phyloP scores from a whole-genome alignment of 1,140 invertebrate genomes.

The Harpegnathos saltator region DNA sequence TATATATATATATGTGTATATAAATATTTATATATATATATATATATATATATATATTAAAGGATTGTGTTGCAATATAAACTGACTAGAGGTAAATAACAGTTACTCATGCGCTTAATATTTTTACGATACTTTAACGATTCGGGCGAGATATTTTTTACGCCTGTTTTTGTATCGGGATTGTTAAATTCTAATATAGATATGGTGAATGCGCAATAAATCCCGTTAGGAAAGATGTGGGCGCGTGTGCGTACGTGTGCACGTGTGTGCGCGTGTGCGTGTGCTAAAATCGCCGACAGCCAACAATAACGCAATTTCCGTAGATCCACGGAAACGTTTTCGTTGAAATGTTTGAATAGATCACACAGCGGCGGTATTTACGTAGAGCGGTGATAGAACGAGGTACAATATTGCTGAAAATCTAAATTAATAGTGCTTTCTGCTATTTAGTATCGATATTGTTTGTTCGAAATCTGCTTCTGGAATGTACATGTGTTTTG shows the following conservation, averaged over 20 bases:
- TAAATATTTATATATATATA: no score
- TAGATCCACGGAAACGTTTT: slow-evolving; percentile 59
- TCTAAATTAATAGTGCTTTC: slow-evolving; percentile 58
- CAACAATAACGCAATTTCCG: slow-evolving; percentile 65
- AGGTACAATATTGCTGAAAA: slow-evolving; percentile 51
- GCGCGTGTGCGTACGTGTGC: background rate
- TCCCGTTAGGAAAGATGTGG: background rate
- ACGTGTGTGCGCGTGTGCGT: background rate
- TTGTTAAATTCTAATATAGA: slow-evolving; percentile 63
- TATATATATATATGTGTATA: no score
- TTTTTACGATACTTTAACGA: slow-evolving; percentile 51
- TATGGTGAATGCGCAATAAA: slow-evolving; percentile 59
- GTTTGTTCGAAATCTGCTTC: slow-evolving; percentile 22
- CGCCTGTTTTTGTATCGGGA: slow-evolving; percentile 42
- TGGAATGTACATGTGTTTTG: background rate
- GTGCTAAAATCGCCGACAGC: slow-evolving; percentile 51
- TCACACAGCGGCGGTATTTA: slow-evolving; percentile 52
- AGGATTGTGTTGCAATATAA: no score
- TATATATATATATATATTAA: no score
- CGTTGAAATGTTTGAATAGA: slow-evolving; percentile 62
- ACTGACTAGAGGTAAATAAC: slow-evolving; percentile 18
- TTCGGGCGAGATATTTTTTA: slow-evolving; percentile 40
- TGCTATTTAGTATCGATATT: slow-evolving; percentile 51
- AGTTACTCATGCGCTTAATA: slow-evolving; percentile 20
- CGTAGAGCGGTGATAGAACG: slow-evolving; percentile 54